Evolutionary conservation across 2,797 vertebrate species (phyloP).

Genomic region (Hapalemur alaotrensis): DNA sequence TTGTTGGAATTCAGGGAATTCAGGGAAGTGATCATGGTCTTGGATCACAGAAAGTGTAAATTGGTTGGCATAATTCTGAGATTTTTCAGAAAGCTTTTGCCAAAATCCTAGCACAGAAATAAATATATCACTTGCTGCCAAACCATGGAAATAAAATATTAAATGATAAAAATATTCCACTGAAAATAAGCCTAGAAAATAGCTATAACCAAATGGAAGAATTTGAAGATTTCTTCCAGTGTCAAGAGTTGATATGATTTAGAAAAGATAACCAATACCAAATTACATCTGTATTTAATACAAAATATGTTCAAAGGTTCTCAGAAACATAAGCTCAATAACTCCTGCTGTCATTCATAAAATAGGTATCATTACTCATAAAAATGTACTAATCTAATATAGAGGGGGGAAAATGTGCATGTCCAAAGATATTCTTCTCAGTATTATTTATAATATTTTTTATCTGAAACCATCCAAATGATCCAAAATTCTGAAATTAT

Average conservation of each 20-base stretch:
- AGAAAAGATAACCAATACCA: not conserved
- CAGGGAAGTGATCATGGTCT: not conserved
- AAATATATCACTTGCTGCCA: conserved; percentile 46
- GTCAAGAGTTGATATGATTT: not conserved
- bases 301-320: not conserved
- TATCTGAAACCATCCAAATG: not conserved
- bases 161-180: conserved; percentile 49
- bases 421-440: not conserved
- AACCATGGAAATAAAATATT: conserved; percentile 47
- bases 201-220: not conserved
- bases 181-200: not conserved
- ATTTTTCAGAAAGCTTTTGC: conserved; percentile 34
- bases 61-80: not conserved
- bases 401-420: rapidly evolving
- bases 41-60: conserved; percentile 5
- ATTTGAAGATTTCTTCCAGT: not conserved
- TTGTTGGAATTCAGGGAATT: not conserved
- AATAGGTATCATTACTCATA: not conserved
- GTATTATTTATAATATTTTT: not conserved
- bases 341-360: not conserved
- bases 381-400: not conserved
- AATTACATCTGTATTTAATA: not conserved
- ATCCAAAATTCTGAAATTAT: not conserved
- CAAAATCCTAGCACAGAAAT: not conserved
- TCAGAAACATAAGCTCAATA: not conserved